These are phyloP conservation scores for Psittacula derbiana DNA, from an alignment of 2,797 vertebrate species.

Conservation along the genomic window DNA sequence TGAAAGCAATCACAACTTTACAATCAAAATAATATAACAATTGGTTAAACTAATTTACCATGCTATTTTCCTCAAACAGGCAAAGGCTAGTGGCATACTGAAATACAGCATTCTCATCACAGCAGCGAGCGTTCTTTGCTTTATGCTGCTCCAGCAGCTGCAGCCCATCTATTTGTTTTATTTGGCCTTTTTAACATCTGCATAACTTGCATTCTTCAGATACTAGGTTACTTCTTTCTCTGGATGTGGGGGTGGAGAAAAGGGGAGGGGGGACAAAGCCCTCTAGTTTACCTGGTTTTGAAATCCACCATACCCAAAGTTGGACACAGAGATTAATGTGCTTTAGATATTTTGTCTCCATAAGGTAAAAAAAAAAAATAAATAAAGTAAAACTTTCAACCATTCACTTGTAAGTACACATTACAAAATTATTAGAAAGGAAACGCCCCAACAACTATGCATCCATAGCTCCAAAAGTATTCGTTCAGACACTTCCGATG, in stretches of 20 bases:
- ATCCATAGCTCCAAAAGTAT: neutral
- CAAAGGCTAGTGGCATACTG: neutral
- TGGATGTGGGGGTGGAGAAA: constrained; percentile 33
- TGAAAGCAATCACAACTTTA: neutral
- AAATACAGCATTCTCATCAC: constrained; percentile 8
- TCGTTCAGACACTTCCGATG: neutral
- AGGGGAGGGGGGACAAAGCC: neutral
- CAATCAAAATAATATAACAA: neutral
- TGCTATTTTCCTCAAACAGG: neutral
- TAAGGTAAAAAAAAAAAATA: neutral
- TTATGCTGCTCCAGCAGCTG: constrained; percentile 50
- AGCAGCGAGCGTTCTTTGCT: neutral
- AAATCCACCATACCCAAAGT: constrained; percentile 18
- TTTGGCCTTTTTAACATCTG: constrained; percentile 70
- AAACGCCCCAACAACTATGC: neutral
- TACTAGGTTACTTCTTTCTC: constrained; percentile 60
- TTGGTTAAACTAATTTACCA: neutral
- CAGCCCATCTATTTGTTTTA: constrained; percentile 66
- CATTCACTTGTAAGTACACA: neutral
- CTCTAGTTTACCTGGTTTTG: constrained; percentile 37
- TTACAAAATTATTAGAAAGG: neutral
- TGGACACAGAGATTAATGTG: neutral
- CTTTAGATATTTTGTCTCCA: neutral
- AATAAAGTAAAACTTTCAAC: neutral
- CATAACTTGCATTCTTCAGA: constrained; percentile 68